Conservation (phyloP, 92 coral and sea anemone genomes). For the Muricea muricata region DNA sequence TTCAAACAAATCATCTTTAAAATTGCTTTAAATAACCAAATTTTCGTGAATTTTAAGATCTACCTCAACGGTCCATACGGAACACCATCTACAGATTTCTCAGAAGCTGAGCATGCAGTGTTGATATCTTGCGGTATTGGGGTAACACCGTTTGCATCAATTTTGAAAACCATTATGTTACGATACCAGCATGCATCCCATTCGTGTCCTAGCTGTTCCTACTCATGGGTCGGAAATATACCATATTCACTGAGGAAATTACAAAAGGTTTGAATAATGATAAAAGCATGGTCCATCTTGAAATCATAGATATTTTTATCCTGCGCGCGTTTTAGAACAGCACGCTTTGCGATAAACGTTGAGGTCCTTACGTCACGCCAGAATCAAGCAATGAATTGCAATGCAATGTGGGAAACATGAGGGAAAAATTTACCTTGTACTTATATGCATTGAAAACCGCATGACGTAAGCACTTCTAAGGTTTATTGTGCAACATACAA, state of each 20-base stretch:
- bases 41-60: conserved; percentile 13
- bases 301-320: neutral
- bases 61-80: conserved; percentile 89
- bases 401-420: no score
- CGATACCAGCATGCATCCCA: conserved; percentile 36
- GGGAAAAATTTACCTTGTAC: no score
- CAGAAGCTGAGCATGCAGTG: conserved; percentile 51
- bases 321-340: neutral
- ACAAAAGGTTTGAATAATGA: conserved; percentile 1
- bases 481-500: no score
- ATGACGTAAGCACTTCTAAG: no score
- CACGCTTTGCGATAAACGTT: neutral
- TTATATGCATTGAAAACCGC: no score
- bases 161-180: conserved; percentile 51
- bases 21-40: neutral
- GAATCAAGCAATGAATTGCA: no score
- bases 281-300: neutral
- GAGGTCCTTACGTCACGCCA: neutral
- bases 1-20: no score
- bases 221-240: conserved; percentile 38
- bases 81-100: conserved; percentile 70
- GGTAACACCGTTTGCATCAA: conserved; percentile 90
- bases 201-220: conserved; percentile 17
- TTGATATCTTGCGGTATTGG: conserved; percentile 87
- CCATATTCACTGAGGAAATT: conserved; percentile 24